Evolutionary conservation across 2,113 vertebrate genomes (phyloP).

Genomic region (Excalfactoria chinensis): DNA sequence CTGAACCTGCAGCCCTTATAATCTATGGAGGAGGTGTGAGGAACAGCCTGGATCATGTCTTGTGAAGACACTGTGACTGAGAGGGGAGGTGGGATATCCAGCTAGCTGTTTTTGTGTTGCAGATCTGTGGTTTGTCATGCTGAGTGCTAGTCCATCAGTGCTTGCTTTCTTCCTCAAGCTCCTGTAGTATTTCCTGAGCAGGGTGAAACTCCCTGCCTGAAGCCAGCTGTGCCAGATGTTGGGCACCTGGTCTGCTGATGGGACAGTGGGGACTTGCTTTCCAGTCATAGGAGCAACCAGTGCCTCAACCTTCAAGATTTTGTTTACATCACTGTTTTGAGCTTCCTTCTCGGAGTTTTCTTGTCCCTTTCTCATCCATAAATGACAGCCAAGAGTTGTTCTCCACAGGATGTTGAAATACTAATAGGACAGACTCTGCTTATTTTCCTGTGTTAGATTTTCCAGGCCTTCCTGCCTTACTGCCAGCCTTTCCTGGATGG

Average conservation of each 20-base stretch:
- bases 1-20: not conserved
- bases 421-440: not conserved
- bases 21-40: not conserved
- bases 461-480: not conserved
- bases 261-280: not conserved
- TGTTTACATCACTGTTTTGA: not conserved
- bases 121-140: not conserved
- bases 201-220: not conserved
- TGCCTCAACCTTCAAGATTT: not conserved
- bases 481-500: not conserved
- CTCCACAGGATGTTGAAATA: not conserved
- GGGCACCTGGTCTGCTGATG: not conserved
- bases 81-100: not conserved
- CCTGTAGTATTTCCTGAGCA: not conserved
- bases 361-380: not conserved
- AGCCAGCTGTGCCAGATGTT: not conserved
- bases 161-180: not conserved
- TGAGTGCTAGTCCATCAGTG: not conserved
- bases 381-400: not conserved
- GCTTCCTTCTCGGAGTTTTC: not conserved
- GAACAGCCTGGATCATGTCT: rapidly evolving
- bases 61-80: not conserved
- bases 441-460: not conserved
- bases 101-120: not conserved
- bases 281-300: not conserved